Base-by-base conservation (phyloP, 2,888 invertebrate species). In the Agrilus cyanescens region DNA sequence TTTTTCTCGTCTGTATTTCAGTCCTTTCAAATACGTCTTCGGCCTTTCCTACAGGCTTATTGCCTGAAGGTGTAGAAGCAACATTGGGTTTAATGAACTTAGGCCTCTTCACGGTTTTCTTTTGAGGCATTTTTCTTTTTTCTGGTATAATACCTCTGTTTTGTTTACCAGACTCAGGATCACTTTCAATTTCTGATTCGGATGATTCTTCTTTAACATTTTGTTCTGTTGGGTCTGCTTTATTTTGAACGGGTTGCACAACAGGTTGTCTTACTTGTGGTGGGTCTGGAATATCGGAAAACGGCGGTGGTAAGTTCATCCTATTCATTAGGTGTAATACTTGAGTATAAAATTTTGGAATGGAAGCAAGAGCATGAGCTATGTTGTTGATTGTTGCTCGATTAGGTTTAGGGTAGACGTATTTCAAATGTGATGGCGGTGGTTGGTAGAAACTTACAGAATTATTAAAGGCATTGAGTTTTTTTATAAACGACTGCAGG, bases 261-360 rank as follows among this genome's bases (percentile, higher is more conserved):
- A 29, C 33, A 37, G 38, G 47, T 13, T 43, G 46, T 32, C 45
- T 70, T 68, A 53, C 71, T 59, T 60, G 72, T 66, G 37, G 72
- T 66, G 57, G 73, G 69, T 50, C 65, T 37, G 59, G 62, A 44
- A 61, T 57, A 52, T 55, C 50, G 12, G 63, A 74, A 67, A 95
- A 94, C 1, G 95, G 95, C 34, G 82, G 77, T 13, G 85, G 82
- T 38, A 95, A 66, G 62, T 85, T 86, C 90, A 95, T 90, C 67
- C 85, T 86, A 62, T 95, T 95, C 94, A 95, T 94, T 40, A 95
- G 72, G 68, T 95, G 94, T 37, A 95, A 60, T 8, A 84, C 78
- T 73, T 86, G 81, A 1, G 76, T 80, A 60, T 95, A 95, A 63
- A 95, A 86, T 54, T 81, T 79, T 41, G 85, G 83, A 52, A 87